phyloP scores from a whole-genome alignment of 2,797 vertebrate species.

The Pangasius krempfi region DNA sequence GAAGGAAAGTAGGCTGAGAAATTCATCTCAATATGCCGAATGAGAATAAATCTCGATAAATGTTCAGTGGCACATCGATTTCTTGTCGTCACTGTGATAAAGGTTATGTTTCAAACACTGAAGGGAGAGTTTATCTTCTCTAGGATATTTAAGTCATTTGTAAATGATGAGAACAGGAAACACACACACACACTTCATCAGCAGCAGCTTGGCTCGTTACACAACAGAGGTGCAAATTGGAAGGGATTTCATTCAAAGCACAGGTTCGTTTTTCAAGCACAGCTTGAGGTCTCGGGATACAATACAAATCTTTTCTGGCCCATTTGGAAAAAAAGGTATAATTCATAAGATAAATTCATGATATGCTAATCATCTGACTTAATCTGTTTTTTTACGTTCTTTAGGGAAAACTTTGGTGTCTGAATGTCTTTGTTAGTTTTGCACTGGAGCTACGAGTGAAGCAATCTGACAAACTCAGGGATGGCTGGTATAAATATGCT shows the following conservation, averaged over 20 bases:
- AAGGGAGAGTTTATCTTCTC: background rate
- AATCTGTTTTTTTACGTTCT: too few species aligned
- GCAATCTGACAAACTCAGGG: too few species aligned
- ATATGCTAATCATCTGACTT: background rate
- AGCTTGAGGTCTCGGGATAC: background rate
- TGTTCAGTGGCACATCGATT: background rate
- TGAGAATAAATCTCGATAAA: background rate
- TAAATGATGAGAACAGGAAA: background rate
- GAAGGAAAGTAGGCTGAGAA: slow-evolving; percentile 14
- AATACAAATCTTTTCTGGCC: background rate
- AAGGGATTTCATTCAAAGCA: too few species aligned
- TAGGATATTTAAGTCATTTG: background rate
- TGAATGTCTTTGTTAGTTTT: too few species aligned
- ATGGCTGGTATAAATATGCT: background rate
- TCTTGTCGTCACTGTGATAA: background rate
- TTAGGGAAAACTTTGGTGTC: too few species aligned
- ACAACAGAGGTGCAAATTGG: background rate
- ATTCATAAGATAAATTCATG: background rate
- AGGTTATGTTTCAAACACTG: background rate
- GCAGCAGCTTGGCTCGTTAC: background rate
- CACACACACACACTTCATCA: slow-evolving; percentile 3
- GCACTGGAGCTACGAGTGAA: too few species aligned
- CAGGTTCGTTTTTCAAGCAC: background rate
- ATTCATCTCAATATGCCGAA: slow-evolving; percentile 33
- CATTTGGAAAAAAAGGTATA: background rate